phyloP scores from a whole-genome alignment of 2,113 vertebrate species.

The Pyxicephalus adspersus region DNA sequence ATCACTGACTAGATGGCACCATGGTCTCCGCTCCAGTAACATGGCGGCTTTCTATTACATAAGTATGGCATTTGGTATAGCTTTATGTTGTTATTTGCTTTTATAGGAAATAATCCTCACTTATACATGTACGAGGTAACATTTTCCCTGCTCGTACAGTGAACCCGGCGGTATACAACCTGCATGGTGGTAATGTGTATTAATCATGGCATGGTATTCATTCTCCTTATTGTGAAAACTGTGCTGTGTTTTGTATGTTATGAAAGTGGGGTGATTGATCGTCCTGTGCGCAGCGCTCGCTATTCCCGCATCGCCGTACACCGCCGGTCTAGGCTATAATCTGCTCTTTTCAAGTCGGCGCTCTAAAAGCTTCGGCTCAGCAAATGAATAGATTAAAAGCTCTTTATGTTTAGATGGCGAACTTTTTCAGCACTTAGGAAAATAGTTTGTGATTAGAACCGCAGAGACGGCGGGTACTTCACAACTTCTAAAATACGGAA shows the following conservation, averaged over 20 bases:
- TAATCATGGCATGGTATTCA: neutral
- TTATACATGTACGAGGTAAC: too few species aligned
- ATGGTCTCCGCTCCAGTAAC: too few species aligned
- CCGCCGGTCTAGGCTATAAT: constrained; percentile 25
- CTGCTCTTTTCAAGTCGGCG: constrained; percentile 9
- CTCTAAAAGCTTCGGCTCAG: constrained; percentile 23
- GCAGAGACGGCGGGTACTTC: neutral
- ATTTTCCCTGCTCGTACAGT: too few species aligned
- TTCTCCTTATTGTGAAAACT: neutral
- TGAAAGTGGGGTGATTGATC: neutral
- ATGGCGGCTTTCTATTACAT: too few species aligned
- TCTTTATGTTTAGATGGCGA: constrained; percentile 10
- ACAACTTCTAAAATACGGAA: neutral
- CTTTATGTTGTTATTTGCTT: neutral
- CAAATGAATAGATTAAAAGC: constrained; percentile 34
- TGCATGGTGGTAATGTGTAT: neutral
- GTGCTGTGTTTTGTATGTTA: neutral
- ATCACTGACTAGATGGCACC: too few species aligned
- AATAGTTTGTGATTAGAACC: neutral
- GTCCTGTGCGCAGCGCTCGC: neutral
- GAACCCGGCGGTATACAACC: neutral
- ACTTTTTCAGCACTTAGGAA: neutral
- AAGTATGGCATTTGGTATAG: neutral
- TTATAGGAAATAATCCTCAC: neutral
- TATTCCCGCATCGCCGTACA: neutral